Evolutionary conservation across 2,113 vertebrate genomes (phyloP), one percentile per base, ranked within the genome.

Genomic region (Siniperca knerii): DNA sequence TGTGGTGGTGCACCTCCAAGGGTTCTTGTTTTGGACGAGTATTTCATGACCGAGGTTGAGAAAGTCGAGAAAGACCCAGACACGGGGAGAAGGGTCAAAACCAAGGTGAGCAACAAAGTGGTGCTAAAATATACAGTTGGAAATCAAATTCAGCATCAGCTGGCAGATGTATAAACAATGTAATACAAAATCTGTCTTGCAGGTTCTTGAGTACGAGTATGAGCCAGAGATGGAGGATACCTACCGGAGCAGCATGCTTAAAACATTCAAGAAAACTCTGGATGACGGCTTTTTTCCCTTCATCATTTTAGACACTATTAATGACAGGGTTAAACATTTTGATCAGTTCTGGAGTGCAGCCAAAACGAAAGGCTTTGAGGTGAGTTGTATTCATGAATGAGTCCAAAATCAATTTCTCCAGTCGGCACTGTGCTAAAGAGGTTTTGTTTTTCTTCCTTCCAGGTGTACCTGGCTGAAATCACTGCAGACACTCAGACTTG

Each of bases 261-360:
- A 99, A 95, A 99, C 98, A 4, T 99, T 99, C 85, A 98, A 97
- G 92, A 99, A 99, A 93, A 99, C 98, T 2, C 95, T 99, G 82
- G 98, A 99, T 62, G 98, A 99, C 16, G 98, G 98, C 10, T 99
- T 99, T 93, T 99, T 99, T 74, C 98, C 98, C 25, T 99, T 99
- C 92, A 99, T 99, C 90, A 99, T 99, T 84, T 94, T 99, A 67
- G 98, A 99, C 90, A 97, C 98, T 33, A 97, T 99, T 84, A 99
- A 99, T 85, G 97, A 99, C 83, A 95, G 94, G 90, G 98, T 99
- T 72, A 96, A 98, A 87, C 97, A 99, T 88, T 99, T 99, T 90
- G 98, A 99, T 77, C 98, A 98, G 92, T 99, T 99, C 90, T 99
- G 98, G 98, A 99, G 98, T 73, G 97, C 98, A 81, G 98, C 98